A percentile compares a stretch with the other conserved stretches of the same genome.
Conservation (phyloP, 2,888 invertebrate species). For the Blomia tropicalis region DNA sequence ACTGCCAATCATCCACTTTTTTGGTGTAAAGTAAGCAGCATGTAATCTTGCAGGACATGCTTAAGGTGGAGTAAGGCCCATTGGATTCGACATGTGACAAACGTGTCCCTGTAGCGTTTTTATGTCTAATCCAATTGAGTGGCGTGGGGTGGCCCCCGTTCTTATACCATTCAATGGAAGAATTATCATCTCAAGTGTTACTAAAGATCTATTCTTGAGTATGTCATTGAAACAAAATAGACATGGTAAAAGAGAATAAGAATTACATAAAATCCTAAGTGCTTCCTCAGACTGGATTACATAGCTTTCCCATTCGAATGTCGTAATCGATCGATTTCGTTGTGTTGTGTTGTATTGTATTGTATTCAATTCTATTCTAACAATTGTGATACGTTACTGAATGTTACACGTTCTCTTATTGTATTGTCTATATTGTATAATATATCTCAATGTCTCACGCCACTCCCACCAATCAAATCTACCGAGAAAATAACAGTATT, state of each 20-base stretch:
- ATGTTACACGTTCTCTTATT: too few relatives aligned
- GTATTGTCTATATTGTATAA: too few relatives aligned
- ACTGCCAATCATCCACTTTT: too few relatives aligned
- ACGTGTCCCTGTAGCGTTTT: not conserved
- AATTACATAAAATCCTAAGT: not conserved
- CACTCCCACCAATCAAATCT: too few relatives aligned
- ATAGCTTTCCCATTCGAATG: not conserved
- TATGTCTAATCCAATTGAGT: not conserved
- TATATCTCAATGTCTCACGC: too few relatives aligned
- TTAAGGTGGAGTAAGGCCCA: not conserved
- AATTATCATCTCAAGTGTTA: constrained; percentile 13
- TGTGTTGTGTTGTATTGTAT: too few relatives aligned
- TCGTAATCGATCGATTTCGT: constrained; percentile 2
- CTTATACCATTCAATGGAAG: not conserved
- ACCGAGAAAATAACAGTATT: too few relatives aligned
- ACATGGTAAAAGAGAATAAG: not conserved
- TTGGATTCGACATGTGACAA: not conserved
- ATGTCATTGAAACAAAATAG: not conserved
- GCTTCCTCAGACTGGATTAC: constrained; percentile 9
- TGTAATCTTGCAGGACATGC: not conserved
- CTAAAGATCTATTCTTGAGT: too few relatives aligned
- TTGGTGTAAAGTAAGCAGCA: not conserved
- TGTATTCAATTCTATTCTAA: too few relatives aligned
- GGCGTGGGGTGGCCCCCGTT: not conserved
- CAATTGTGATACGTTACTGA: too few relatives aligned